phyloP scores from a whole-genome alignment of 1,140 invertebrate genomes.

The Acromyrmex charruanus region DNA sequence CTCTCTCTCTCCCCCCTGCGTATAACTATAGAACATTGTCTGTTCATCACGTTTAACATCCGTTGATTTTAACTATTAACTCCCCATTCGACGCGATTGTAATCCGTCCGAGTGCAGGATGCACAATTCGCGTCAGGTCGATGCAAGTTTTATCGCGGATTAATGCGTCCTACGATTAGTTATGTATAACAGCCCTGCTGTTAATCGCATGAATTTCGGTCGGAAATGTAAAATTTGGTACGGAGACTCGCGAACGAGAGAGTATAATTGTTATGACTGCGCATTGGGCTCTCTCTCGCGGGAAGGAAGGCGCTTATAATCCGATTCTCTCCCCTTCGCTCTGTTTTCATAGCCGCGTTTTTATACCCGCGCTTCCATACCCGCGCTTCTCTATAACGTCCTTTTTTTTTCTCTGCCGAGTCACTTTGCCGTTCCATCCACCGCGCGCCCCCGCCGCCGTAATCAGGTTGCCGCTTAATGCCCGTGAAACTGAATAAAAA shows the following conservation, averaged over 20 bases:
- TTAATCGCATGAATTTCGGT: slow-evolving; percentile 56
- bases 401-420: slow-evolving; percentile 39
- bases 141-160: slow-evolving; percentile 54
- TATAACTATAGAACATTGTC: slow-evolving; percentile 17
- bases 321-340: slow-evolving; percentile 52
- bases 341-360: slow-evolving; percentile 68
- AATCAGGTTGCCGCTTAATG: slow-evolving; percentile 79
- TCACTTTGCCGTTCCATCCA: slow-evolving; percentile 74
- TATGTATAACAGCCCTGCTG: slow-evolving; percentile 34
- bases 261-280: slow-evolving; percentile 46
- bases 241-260: slow-evolving; percentile 21
- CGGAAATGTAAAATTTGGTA: slow-evolving; percentile 16
- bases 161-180: slow-evolving; percentile 61
- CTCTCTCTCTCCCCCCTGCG: neutral
- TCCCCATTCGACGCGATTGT: slow-evolving; percentile 12
- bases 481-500: slow-evolving; percentile 81
- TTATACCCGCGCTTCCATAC: slow-evolving; percentile 45
- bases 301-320: slow-evolving; percentile 58
- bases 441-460: slow-evolving; percentile 66
- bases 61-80: slow-evolving; percentile 40
- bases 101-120: neutral
- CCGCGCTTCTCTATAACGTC: slow-evolving; percentile 18
- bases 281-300: neutral
- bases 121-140: slow-evolving; percentile 23
- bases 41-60: slow-evolving; percentile 38